These are phyloP conservation scores for Rissa tridactyla DNA, from an alignment of 2,113 vertebrate species.

Conservation along the genomic window DNA sequence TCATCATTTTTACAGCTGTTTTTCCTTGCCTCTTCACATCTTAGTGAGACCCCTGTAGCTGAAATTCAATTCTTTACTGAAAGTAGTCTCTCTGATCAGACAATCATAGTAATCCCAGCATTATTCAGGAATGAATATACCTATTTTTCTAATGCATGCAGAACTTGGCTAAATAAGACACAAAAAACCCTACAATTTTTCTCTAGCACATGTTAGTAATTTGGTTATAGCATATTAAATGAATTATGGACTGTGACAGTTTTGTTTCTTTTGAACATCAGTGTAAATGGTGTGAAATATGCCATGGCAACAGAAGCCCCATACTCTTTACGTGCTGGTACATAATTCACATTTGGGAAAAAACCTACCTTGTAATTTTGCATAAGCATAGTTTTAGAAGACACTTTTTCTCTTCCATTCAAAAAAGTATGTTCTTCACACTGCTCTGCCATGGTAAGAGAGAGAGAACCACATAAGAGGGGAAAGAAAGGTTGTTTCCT, in stretches of 20 bases:
- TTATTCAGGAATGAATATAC: not conserved
- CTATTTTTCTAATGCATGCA: not conserved
- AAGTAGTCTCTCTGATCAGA: not conserved
- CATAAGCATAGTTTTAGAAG: not conserved
- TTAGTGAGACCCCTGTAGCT: not conserved
- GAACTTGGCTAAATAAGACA: not conserved
- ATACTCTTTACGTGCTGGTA: not conserved
- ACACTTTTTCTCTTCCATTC: not conserved
- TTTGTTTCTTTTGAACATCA: not conserved
- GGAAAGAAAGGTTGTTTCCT: not conserved
- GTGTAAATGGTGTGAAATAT: not conserved
- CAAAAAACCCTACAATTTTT: not conserved
- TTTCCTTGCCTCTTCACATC: not conserved
- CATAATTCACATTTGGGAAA: not conserved
- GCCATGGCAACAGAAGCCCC: not conserved
- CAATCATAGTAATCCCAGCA: not conserved
- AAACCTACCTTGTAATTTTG: not conserved
- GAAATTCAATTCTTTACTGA: not conserved
- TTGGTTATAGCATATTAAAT: not conserved
- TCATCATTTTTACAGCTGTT: not conserved
- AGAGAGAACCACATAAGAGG: not conserved
- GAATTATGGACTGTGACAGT: rapidly evolving
- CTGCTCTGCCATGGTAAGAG: not conserved
- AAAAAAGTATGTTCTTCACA: not conserved
- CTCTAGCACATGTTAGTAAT: not conserved